phyloP scores from a whole-genome alignment of 30 jellyfish, hydroid and myxozoan genomes.

The Aurelia aurita region DNA sequence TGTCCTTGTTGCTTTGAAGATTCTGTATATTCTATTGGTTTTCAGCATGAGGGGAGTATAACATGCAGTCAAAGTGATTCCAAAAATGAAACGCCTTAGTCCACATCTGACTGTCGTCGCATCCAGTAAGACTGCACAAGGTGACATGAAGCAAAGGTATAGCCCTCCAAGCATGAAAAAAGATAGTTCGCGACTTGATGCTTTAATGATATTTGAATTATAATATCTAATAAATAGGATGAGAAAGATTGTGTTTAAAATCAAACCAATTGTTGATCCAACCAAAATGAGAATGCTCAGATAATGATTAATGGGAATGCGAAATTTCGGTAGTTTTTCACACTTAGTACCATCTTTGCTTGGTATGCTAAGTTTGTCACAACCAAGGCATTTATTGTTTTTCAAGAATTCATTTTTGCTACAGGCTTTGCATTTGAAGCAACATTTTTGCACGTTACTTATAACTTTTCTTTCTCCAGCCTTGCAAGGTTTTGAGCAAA shows the following conservation, averaged over 20 bases:
- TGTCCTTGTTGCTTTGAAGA: conserved; percentile 68
- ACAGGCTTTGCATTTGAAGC: conserved; percentile 62
- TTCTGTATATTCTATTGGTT: conserved; percentile 84
- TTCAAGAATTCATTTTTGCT: conserved; percentile 10
- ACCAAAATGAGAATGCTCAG: conserved; percentile 24
- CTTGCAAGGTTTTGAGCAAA: conserved; percentile 62
- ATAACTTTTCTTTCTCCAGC: conserved; percentile 5
- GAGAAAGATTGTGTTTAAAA: conserved; percentile 24
- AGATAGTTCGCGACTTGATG: conserved; percentile 72
- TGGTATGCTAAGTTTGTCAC: conserved; percentile 33
- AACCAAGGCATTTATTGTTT: conserved; percentile 47
- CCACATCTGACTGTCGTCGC: conserved; percentile 66
- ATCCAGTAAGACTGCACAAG: conserved; percentile 32
- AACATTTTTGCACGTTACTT: conserved; percentile 27
- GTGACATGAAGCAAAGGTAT: conserved; percentile 61
- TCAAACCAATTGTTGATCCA: conserved; percentile 33
- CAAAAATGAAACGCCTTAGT: conserved; percentile 68
- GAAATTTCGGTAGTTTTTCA: conserved; percentile 6
- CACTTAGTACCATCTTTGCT: conserved; percentile 7
- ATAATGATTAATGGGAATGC: not conserved
- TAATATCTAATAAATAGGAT: conserved; percentile 17
- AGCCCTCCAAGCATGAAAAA: conserved; percentile 58
- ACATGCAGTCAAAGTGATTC: conserved; percentile 80
- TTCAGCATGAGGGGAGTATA: conserved; percentile 90
- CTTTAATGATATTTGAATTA: conserved; percentile 49